Evolutionary conservation across 2,113 vertebrate species (phyloP).

Genomic region (Irena cyanogastra): DNA sequence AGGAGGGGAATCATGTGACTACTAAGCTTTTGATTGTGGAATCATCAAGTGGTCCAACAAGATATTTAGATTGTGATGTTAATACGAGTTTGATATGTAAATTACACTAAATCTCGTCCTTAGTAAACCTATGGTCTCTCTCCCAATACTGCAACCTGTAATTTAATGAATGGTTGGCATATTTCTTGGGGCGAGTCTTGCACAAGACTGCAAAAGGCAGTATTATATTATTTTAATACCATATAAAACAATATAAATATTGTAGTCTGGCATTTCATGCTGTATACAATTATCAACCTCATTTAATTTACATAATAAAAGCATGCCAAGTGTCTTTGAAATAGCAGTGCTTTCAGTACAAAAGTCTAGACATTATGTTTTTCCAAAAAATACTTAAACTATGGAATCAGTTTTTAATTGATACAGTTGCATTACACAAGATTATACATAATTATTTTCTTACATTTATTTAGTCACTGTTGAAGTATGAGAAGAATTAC

Average conservation of each 20-base stretch:
- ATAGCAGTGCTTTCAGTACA: not conserved
- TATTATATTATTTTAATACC: not conserved
- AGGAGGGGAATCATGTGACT: not conserved
- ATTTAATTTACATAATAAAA: slow-evolving; percentile 19
- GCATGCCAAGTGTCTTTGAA: not conserved
- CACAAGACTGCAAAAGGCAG: not conserved
- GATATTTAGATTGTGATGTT: slow-evolving; percentile 7
- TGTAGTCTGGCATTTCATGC: not conserved
- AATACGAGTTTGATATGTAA: slow-evolving; percentile 20
- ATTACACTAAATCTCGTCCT: not conserved
- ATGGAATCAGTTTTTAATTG: not conserved
- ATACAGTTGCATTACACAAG: not conserved
- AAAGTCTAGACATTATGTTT: not conserved
- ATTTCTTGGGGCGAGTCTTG: not conserved
- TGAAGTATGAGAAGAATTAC: not conserved
- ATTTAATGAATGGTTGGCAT: not conserved
- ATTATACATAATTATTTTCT: not conserved
- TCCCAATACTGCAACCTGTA: not conserved
- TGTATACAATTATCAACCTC: not conserved
- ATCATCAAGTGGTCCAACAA: not conserved
- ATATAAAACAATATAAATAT: not conserved
- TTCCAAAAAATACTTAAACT: not conserved
- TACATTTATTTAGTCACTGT: not conserved
- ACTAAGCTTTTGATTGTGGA: slow-evolving; percentile 37
- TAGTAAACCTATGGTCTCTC: slow-evolving; percentile 14